Base-by-base conservation (phyloP, 2,888 invertebrate genomes). In the Leucania comma region DNA sequence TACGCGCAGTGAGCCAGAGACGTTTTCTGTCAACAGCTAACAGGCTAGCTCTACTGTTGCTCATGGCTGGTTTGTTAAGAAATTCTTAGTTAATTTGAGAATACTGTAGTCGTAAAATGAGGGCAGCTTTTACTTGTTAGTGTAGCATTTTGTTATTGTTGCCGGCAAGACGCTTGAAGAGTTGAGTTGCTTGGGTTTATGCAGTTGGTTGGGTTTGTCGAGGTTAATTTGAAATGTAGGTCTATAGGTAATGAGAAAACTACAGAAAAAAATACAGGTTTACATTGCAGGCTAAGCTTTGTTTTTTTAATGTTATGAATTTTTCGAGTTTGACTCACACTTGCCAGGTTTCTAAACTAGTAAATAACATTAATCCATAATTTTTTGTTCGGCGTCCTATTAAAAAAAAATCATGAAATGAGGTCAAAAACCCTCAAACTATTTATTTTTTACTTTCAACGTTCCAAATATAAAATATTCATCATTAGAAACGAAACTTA, bases 21-120 rank as follows among this genome's bases (percentile, higher is more conserved):
- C 62, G 66, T 63, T 26, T 67, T 54, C 64, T 72, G 79, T 62
- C 68, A 63, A 67, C 79, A 54, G 67, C 42, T 67, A 56, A 67
- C 64, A 62, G 46, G 46, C 26, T 22, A 57, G 65, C 22, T 24
- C 22, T 26, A 62, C 70, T 59, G 74, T 59, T 66, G 50, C 51
- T 70, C 17, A 54, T 42, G 58, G 48, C 51, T 62, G 29, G 56
- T 76, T 71, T 65, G 61, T 64, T 53, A 68, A 81, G 65, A 77
- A 58, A 67, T 68, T 77, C 77, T 73, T 62, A 73, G 62, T 59
- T 65, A 68, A 74, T 59, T 76, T 67, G 42, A 67, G 62, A 76
- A 72, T 57, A 57, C 38, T 78, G 56, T 71, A 65, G 38, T 66
- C 48, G 53, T 38, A 51, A 62, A 75, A 58, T 53, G 42, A 58